Conservation (phyloP, 2,888 invertebrate species). For the Lymantria monacha region DNA sequence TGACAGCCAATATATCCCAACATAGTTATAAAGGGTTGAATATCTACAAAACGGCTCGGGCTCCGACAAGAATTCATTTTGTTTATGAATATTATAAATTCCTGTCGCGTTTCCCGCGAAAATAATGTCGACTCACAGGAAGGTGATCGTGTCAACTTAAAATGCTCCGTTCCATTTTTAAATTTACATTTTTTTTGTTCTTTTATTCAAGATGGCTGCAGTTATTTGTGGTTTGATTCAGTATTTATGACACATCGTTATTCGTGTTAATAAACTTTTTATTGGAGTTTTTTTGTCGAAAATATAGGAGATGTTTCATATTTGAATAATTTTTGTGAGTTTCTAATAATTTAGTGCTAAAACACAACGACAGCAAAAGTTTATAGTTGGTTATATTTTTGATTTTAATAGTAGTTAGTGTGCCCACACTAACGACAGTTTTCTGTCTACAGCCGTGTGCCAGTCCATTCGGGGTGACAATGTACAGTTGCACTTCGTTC, state of each 20-base stretch:
- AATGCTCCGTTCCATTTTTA: slow-evolving; percentile 2
- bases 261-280: neutral
- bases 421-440: no score
- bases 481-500: no score
- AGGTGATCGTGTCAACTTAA: slow-evolving; percentile 11
- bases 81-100: slow-evolving; percentile 60
- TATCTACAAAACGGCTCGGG: slow-evolving; percentile 11
- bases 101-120: slow-evolving; percentile 40
- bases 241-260: neutral
- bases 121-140: slow-evolving; percentile 31
- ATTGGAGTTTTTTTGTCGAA: neutral
- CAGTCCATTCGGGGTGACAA: no score
- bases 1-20: slow-evolving; percentile 2
- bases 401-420: no score
- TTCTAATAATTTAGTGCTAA: no score
- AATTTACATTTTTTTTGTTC: slow-evolving; percentile 4
- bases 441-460: no score
- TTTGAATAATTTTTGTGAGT: no score
- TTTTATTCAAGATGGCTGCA: slow-evolving; percentile 20
- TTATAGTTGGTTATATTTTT: no score
- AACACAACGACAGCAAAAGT: no score
- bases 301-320: neutral
- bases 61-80: slow-evolving; percentile 47
- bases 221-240: neutral
- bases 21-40: slow-evolving; percentile 10